Evolutionary conservation across 2,888 invertebrate species (phyloP).

Genomic region (Lymantria dispar): DNA sequence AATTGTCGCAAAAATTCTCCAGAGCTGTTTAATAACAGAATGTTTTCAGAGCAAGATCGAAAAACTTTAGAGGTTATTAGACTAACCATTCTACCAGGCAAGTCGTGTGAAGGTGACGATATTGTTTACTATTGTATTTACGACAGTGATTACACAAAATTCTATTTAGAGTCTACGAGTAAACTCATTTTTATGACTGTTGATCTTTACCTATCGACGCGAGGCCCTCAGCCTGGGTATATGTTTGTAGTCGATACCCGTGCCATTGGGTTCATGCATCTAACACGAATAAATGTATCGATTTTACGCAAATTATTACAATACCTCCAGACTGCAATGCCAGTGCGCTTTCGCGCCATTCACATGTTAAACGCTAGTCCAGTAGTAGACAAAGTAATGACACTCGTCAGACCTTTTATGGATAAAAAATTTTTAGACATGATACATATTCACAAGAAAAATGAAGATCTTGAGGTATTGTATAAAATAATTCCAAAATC

Average conservation of each 20-base stretch:
- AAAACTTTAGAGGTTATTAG: constrained; percentile 64
- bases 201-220: constrained; percentile 48
- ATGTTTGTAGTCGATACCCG: constrained; percentile 81
- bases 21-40: constrained; percentile 84
- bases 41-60: constrained; percentile 75
- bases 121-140: constrained; percentile 1
- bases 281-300: constrained; percentile 62
- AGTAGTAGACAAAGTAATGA: constrained; percentile 1
- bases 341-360: constrained; percentile 76
- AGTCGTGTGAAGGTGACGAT: constrained; percentile 5
- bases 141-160: constrained; percentile 2
- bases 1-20: constrained; percentile 81
- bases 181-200: constrained; percentile 8
- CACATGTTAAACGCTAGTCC: constrained; percentile 72
- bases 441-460: constrained; percentile 66
- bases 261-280: constrained; percentile 61
- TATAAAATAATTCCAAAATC: constrained; percentile 58
- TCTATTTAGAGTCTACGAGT: neutral
- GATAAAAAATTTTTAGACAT: constrained; percentile 49
- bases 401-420: constrained; percentile 60
- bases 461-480: constrained; percentile 60
- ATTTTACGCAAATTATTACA: constrained; percentile 73
- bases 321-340: constrained; percentile 82
- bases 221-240: constrained; percentile 75
- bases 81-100: constrained; percentile 1